Conservation (phyloP, 2,888 invertebrate species). For the Lepidocyrtinus sp. region DNA sequence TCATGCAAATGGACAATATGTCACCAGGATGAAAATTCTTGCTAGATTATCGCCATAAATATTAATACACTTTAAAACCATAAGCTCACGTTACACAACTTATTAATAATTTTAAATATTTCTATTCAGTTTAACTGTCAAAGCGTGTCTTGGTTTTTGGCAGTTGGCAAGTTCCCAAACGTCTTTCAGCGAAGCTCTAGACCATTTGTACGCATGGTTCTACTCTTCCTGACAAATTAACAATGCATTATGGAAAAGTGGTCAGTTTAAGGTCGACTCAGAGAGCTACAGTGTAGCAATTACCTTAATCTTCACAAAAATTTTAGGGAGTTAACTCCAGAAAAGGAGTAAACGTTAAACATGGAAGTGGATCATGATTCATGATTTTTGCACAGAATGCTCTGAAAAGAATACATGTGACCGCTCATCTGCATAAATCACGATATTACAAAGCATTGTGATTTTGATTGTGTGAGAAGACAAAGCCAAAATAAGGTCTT, state of each 20-base stretch:
- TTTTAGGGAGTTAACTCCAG: not conserved
- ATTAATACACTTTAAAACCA: not conserved
- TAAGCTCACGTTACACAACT: not conserved
- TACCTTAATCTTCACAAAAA: not conserved
- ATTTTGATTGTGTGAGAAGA: not conserved
- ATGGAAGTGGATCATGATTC: too few species aligned
- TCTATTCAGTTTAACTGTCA: not conserved
- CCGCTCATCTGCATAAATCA: not conserved
- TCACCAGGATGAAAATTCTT: too few species aligned
- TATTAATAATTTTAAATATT: not conserved
- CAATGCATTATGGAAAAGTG: constrained; percentile 8
- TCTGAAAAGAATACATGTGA: not conserved
- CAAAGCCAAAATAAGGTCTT: not conserved
- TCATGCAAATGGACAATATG: not conserved
- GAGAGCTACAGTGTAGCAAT: too few species aligned
- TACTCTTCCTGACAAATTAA: not conserved
- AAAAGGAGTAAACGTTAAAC: not conserved
- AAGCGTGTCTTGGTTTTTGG: not conserved
- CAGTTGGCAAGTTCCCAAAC: constrained; percentile 32
- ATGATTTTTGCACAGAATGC: not conserved
- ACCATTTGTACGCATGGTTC: not conserved
- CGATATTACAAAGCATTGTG: not conserved
- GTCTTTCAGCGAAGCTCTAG: not conserved
- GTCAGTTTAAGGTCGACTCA: constrained; percentile 51
- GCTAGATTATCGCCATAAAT: too few species aligned